phyloP scores from a whole-genome alignment of 2,797 vertebrate species.

The Gambelia wislizenii region DNA sequence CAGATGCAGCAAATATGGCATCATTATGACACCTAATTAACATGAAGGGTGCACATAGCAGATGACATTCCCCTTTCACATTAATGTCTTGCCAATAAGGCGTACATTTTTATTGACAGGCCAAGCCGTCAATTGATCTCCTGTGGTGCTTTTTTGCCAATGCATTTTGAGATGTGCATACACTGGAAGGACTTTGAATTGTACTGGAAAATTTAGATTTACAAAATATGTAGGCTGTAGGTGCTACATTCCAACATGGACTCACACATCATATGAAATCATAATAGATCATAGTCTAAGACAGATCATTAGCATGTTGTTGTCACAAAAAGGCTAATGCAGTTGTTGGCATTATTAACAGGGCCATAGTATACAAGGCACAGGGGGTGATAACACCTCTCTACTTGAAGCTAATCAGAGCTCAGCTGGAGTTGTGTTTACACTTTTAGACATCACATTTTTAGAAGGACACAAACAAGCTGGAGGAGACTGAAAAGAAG shows the following conservation, averaged over 20 bases:
- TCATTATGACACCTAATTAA: too few relatives aligned
- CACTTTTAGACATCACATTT: constrained; percentile 14
- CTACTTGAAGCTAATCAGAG: constrained; percentile 9
- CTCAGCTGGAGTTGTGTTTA: constrained; percentile 18
- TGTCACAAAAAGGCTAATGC: neutral
- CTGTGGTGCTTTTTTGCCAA: too few relatives aligned
- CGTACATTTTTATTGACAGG: too few relatives aligned
- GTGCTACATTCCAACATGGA: neutral
- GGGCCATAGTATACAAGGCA: neutral
- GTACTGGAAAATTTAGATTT: too few relatives aligned
- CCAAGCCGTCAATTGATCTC: too few relatives aligned
- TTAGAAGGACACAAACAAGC: constrained; percentile 16
- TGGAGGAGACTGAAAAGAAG: neutral
- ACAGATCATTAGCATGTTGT: neutral
- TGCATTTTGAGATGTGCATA: too few relatives aligned
- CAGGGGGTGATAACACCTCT: neutral
- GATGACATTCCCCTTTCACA: too few relatives aligned
- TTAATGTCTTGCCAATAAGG: too few relatives aligned
- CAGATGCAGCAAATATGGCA: too few relatives aligned
- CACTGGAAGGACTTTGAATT: too few relatives aligned
- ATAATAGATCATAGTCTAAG: neutral
- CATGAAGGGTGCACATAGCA: too few relatives aligned
- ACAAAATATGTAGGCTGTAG: too few relatives aligned
- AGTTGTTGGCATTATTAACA: constrained; percentile 8
- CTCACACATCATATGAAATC: neutral